Evolutionary conservation across 1,140 invertebrate species (phyloP).

Genomic region (Bemisia tabaci): DNA sequence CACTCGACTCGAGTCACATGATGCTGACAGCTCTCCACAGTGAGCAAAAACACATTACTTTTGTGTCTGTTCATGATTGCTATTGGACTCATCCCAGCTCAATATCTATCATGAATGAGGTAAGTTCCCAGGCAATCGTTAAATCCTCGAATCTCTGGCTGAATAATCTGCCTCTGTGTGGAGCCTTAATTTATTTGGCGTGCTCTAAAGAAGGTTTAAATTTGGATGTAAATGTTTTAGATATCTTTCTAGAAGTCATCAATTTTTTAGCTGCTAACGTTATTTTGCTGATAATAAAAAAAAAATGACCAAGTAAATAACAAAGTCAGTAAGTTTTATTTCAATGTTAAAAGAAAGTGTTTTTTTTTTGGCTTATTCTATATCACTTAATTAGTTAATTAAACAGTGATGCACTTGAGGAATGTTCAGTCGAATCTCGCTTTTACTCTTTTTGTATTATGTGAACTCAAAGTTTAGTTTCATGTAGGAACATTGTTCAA

Average conservation of each 20-base stretch:
- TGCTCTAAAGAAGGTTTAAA: not conserved
- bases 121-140: conserved; percentile 29
- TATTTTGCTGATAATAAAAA: not conserved
- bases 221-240: not conserved
- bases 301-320: not conserved
- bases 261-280: not conserved
- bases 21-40: conserved; percentile 92
- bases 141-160: not conserved
- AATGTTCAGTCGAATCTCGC: no score
- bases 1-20: conserved; percentile 96
- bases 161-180: not conserved
- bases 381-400: no score
- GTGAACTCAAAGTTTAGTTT: no score
- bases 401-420: no score
- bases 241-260: no score
- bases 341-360: no score
- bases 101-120: conserved; percentile 82
- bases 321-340: no score
- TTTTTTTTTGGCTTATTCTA: no score
- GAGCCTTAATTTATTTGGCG: not conserved
- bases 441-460: no score
- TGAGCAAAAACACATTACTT: conserved; percentile 66
- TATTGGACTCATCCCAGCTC: conserved; percentile 94
- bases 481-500: no score
- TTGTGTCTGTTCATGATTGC: conserved; percentile 97